Base-by-base conservation (phyloP, 2,797 vertebrate species). In the Acanthurus leucopareius region DNA sequence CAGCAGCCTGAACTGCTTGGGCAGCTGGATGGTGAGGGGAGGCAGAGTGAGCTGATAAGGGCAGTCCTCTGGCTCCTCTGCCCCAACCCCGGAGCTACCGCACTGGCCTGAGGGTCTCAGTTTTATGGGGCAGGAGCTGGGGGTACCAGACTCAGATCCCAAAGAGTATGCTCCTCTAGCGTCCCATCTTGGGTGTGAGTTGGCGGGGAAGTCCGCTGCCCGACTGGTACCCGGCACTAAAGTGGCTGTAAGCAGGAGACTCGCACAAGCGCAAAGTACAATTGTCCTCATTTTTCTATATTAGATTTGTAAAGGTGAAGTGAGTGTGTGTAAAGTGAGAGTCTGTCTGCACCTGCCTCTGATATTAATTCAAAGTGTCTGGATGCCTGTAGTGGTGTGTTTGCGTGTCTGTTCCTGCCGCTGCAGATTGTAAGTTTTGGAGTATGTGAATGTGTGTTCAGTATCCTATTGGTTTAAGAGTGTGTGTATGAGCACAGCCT, bases 41-140 rank as follows among this genome's bases (percentile, higher is more conserved):
- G 98, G 98, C 89, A 99, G 85, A 61, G 90, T 96, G 84, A 99
- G 91, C 94, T 97, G 97, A 80, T 97, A 98, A 0, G 95, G 94
- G 77, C 98, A 99, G 7, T 97, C 95, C 8, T 96, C 97, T 10
- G 88, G 94, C 0, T 93, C 92, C 51, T 92, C 92, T 86, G 93
- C 92, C 44, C 72, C 70, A 3, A 73, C 44, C n/a, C 90, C 92
- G 0, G 91, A 86, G 77, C 75, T 85, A 58, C 93, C 92, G 67
- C 98, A 99, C 77, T 96, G 95, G 44, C 86, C 96, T 4, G 91
- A 89, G 57, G 95, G 93, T 93, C 96, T 96, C 77, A 99, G 88
- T 83, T 95, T 96, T 74, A 97, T 66, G 11, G 95, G 86, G 85
- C 97, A 97, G 88, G 87, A 74, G 77, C 91, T 84, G 45, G 90